phyloP scores from a whole-genome alignment of 2,113 vertebrate genomes.

The Blennius ocellaris region DNA sequence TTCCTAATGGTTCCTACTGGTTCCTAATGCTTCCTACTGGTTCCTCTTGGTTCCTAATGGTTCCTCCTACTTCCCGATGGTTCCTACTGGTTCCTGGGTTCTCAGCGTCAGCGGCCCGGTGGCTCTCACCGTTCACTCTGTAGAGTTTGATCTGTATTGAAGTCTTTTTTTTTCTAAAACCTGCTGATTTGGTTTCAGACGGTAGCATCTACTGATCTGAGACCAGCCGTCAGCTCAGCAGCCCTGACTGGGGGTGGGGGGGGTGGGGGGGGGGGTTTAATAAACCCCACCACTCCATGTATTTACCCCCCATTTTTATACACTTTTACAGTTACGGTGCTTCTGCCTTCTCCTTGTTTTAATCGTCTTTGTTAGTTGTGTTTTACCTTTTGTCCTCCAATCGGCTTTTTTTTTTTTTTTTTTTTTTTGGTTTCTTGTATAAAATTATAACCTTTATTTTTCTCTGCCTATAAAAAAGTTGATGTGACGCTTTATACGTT shows the following conservation, averaged over 20 bases:
- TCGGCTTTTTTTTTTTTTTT: conserved; percentile 68
- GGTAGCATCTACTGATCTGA: conserved; percentile 80
- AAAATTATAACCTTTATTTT: conserved; percentile 67
- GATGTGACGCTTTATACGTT: conserved; percentile 72
- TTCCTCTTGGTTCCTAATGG: too few species aligned
- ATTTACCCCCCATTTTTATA: conserved; percentile 69
- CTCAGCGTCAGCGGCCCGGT: not conserved
- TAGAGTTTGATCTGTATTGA: conserved; percentile 34
- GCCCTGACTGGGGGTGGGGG: conserved; percentile 12
- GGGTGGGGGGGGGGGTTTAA: not conserved
- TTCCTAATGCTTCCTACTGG: too few species aligned
- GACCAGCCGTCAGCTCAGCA: conserved; percentile 40
- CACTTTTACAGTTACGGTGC: conserved; percentile 62
- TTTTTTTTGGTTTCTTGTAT: conserved; percentile 72
- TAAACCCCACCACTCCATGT: conserved; percentile 40
- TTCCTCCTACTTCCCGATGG: too few species aligned
- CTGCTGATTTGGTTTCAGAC: conserved; percentile 60
- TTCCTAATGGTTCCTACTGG: too few species aligned
- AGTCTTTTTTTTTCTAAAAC: conserved; percentile 34
- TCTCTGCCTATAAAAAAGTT: conserved; percentile 69
- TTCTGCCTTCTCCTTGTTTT: conserved; percentile 57
- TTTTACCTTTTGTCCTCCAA: conserved; percentile 56
- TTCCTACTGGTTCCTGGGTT: too few species aligned
- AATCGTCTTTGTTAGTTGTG: conserved; percentile 63
- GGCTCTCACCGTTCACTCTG: conserved; percentile 14